Evolutionary conservation across 2,797 vertebrate genomes (phyloP).

Genomic region (Lophius americanus): DNA sequence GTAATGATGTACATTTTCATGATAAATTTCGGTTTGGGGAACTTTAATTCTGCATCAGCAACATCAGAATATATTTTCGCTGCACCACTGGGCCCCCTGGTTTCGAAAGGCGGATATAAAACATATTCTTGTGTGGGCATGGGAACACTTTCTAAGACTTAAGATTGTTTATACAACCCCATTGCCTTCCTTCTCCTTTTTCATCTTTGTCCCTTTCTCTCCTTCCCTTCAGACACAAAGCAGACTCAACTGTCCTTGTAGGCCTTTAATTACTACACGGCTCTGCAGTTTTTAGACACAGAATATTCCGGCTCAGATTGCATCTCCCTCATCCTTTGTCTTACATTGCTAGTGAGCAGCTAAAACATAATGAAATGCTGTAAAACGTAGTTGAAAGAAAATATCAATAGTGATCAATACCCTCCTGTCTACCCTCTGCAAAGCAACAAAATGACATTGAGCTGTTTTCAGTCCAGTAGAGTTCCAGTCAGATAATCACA

Average conservation of each 20-base stretch:
- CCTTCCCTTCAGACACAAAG: constrained; percentile 9
- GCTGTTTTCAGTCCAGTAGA: constrained; percentile 62
- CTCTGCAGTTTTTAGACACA: constrained; percentile 46
- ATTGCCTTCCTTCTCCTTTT: neutral
- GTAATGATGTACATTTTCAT: too few relatives aligned
- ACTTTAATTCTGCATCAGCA: too few relatives aligned
- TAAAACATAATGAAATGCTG: constrained; percentile 66
- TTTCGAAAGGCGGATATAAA: neutral
- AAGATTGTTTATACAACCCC: too few relatives aligned
- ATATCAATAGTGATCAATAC: constrained; percentile 61
- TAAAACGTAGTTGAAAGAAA: constrained; percentile 47
- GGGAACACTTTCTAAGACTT: neutral
- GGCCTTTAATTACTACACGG: constrained; percentile 14
- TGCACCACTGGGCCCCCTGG: too few relatives aligned
- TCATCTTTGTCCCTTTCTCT: neutral
- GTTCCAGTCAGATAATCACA: constrained; percentile 65
- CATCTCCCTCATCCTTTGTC: constrained; percentile 36
- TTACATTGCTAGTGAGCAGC: constrained; percentile 43
- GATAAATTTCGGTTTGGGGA: too few relatives aligned
- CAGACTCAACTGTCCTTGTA: constrained; percentile 8
- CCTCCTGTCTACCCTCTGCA: constrained; percentile 45
- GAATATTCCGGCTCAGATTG: constrained; percentile 39
- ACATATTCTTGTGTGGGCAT: neutral
- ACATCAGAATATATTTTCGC: too few relatives aligned
- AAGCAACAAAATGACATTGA: constrained; percentile 65